Evolutionary conservation across 2,797 vertebrate genomes (phyloP), one percentile per base, ranked within the genome.

Genomic region (Myotis vivesi): DNA sequence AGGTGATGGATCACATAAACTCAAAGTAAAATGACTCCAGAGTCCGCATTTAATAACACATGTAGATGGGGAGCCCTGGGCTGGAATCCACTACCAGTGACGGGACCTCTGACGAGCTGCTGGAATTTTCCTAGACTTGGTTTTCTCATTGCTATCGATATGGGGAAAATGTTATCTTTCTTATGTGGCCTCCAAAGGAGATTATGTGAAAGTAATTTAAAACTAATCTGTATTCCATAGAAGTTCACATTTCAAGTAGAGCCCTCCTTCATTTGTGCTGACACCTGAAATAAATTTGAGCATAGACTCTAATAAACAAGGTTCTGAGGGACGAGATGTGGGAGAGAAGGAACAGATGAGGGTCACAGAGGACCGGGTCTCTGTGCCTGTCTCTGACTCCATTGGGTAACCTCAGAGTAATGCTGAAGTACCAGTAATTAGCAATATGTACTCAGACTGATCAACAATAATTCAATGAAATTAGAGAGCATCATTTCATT

Each of bases 401-500:
- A 23, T 0, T 49, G 2, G 9, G 6, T 83, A 25, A 64, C 33
- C 33, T 25, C 57, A 22, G 75, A 33, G 33, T 15, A 22, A 6
- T 73, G 53, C 7, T 3, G 3, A 22, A 44, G 19, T 36, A 55
- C 11, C 5, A 53, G 28, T 33, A 51, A 90, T 81, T 53, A 22
- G 8, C 28, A 77, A 49, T 89, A 41, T 16, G 2, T 46, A 36
- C 17, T 66, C 28, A 83, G 20, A 66, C 13, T 53, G 36, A 57
- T 96, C 15, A 49, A 51, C 72, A 89, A 46, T 59, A 53, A 80
- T 72, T 72, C 44, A 44, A 0, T 68, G 49, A 94, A 94, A 69
- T 44, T 41, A 80, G 16, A 91, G 17, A 22, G 95, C 89, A 96
- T 91, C 68, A 76, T 85, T 95, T 91, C 68, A 76, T 85, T 95